These are phyloP conservation scores for Platycnemis pennipes DNA, from an alignment of 2,888 invertebrate genomes.

Conservation along the genomic window DNA sequence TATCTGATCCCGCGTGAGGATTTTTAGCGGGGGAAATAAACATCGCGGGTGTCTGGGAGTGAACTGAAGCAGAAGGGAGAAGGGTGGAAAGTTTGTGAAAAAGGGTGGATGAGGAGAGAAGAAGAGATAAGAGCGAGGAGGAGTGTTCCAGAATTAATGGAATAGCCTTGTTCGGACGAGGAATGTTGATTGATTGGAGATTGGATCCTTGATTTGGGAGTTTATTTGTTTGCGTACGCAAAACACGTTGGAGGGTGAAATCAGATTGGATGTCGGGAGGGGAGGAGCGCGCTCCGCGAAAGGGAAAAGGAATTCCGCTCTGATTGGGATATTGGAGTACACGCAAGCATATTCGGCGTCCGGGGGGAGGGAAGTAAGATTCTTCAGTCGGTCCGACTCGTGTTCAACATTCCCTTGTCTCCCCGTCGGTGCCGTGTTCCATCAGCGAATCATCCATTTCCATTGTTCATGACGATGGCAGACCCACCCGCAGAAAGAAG, in stretches of 20 bases:
- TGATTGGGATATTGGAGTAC: conserved; percentile 23
- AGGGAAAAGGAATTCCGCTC: neutral
- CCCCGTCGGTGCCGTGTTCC: neutral
- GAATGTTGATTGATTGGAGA: conserved; percentile 29
- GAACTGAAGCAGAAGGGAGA: neutral
- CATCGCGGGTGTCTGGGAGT: neutral
- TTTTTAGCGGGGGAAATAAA: neutral
- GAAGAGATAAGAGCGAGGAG: neutral
- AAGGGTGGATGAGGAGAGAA: neutral
- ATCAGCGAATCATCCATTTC: neutral
- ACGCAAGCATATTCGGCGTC: neutral
- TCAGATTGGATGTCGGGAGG: conserved; percentile 18
- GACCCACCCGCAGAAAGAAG: neutral
- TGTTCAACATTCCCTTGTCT: neutral
- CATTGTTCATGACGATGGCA: neutral
- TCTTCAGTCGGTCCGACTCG: neutral
- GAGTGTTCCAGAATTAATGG: conserved; percentile 15
- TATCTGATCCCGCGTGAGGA: neutral
- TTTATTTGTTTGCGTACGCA: conserved; percentile 36
- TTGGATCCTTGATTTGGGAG: conserved; percentile 26
- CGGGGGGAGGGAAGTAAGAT: neutral
- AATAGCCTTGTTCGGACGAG: neutral
- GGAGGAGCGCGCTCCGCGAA: neutral
- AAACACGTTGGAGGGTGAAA: conserved; percentile 22
- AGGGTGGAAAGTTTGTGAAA: neutral